Conservation (phyloP, 1,140 invertebrate species). For the Orius laevigatus region DNA sequence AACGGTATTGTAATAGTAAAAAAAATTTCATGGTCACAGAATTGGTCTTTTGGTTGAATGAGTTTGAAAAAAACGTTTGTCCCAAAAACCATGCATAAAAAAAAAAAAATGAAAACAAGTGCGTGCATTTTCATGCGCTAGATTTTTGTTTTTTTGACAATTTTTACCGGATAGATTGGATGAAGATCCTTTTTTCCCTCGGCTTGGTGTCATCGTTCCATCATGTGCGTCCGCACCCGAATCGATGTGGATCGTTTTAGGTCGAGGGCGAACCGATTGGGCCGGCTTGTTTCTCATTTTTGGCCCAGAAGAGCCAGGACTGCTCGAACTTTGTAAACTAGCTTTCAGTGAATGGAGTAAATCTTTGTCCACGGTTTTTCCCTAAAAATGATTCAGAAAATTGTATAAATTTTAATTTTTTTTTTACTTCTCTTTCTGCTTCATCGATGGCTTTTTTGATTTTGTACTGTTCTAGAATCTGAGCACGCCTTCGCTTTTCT, state of each 20-base stretch:
- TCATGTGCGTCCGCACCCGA: constrained; percentile 56
- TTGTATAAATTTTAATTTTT: no score
- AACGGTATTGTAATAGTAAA: no score
- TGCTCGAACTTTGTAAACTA: constrained; percentile 6
- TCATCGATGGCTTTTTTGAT: constrained; percentile 87
- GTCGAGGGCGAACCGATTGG: constrained; percentile 39
- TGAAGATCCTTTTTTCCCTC: constrained; percentile 61
- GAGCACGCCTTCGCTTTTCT: constrained; percentile 65
- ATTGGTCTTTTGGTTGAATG: no score
- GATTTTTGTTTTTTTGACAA: neutral
- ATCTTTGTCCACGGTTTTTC: constrained; percentile 60
- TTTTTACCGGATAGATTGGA: constrained; percentile 56
- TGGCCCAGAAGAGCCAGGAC: constrained; percentile 23
- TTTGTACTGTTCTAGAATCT: constrained; percentile 87
- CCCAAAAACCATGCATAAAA: no score
- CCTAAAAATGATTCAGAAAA: constrained; percentile 30
- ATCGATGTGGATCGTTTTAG: constrained; percentile 78
- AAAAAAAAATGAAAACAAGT: no score
- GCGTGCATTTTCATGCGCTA: no score
- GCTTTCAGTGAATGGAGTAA: constrained; percentile 42
- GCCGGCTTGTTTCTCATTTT: constrained; percentile 37
- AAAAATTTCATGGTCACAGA: no score
- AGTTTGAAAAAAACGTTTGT: no score
- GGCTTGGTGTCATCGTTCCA: constrained; percentile 50
- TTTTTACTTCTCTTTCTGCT: constrained; percentile 66